Conservation (phyloP, 2,888 invertebrate species). For the Agrochola circellaris region DNA sequence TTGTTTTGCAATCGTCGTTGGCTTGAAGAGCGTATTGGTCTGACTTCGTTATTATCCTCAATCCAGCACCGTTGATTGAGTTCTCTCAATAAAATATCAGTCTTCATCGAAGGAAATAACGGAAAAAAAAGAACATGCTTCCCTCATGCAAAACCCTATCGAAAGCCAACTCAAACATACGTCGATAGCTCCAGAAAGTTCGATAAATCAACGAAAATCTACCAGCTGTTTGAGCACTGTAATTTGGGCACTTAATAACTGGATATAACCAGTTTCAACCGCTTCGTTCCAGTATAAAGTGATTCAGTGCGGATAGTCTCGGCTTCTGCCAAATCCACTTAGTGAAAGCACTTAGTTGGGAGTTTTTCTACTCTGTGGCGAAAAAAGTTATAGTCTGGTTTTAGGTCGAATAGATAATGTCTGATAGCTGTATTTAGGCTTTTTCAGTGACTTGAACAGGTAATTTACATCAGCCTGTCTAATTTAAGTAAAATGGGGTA, state of each 20-base stretch:
- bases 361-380: slow-evolving; percentile 55
- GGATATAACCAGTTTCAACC: slow-evolving; percentile 64
- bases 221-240: slow-evolving; percentile 59
- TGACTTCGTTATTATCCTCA: neutral
- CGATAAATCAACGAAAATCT: slow-evolving; percentile 50
- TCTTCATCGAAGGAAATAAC: neutral
- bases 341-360: slow-evolving; percentile 74
- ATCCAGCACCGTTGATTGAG: neutral
- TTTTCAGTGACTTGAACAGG: neutral
- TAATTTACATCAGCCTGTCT: neutral
- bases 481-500: neutral
- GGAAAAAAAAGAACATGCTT: neutral
- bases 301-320: slow-evolving; percentile 67
- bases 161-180: slow-evolving; percentile 17
- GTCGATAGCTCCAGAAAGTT: slow-evolving; percentile 11
- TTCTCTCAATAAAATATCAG: neutral
- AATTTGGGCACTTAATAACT: slow-evolving; percentile 72
- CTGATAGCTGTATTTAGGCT: neutral
- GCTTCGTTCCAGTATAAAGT: slow-evolving; percentile 63
- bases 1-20: neutral
- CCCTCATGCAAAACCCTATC: neutral
- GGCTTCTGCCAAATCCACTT: slow-evolving; percentile 80
- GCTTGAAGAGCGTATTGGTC: neutral
- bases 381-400: slow-evolving; percentile 31
- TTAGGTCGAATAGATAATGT: slow-evolving; percentile 12